phyloP scores from a whole-genome alignment of 2,113 vertebrate genomes.

The Dromas ardeola region DNA sequence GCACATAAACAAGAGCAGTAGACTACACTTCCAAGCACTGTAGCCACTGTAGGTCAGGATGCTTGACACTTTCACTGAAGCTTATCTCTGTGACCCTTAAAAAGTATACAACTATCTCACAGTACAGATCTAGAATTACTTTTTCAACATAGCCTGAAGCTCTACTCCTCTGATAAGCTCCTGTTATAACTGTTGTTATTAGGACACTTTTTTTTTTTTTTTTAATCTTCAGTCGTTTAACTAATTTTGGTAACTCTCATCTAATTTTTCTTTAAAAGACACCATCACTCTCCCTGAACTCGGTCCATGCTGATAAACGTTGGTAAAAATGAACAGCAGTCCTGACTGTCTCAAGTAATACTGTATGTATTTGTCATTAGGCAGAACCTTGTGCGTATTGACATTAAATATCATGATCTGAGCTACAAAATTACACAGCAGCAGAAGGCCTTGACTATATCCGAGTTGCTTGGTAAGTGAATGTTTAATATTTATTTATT shows the following conservation, averaged over 20 bases:
- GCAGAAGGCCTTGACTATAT: slow-evolving; percentile 75
- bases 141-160: neutral
- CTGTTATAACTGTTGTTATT: neutral
- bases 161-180: neutral
- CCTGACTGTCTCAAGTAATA: neutral
- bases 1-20: neutral
- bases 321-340: neutral
- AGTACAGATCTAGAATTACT: neutral
- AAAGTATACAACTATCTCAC: neutral
- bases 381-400: slow-evolving; percentile 78
- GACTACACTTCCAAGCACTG: neutral
- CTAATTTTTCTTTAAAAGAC: neutral
- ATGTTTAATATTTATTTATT: neutral
- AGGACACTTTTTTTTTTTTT: neutral
- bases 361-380: slow-evolving; percentile 47
- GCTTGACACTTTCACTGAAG: neutral
- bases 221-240: neutral
- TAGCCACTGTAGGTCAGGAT: neutral
- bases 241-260: neutral
- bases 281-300: neutral
- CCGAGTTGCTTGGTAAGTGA: slow-evolving; percentile 77
- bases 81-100: neutral
- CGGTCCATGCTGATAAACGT: neutral
- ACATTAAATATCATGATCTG: slow-evolving; percentile 78
- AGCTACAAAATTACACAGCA: slow-evolving; percentile 80